Conservation (phyloP, 1,140 invertebrate genomes). For the Probaryconus sp. region DNA sequence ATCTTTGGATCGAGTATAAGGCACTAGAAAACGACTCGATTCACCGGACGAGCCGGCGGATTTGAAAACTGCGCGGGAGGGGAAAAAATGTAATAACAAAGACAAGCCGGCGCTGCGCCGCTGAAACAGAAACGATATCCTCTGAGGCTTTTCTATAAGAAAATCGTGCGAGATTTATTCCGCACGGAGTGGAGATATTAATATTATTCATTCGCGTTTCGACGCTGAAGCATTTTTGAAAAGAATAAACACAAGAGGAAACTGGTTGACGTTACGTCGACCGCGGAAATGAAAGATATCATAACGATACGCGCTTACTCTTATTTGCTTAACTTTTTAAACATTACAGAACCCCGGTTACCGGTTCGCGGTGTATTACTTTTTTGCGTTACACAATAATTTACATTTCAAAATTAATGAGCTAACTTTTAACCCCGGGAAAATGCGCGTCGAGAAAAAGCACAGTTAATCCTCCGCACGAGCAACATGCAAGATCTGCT, state of each 20-base stretch:
- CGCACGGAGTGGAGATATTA: slow-evolving; percentile 15
- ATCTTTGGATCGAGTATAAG: slow-evolving; percentile 40
- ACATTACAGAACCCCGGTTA: slow-evolving; percentile 4
- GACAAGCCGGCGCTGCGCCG: too few species aligned
- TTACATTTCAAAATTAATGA: slow-evolving; percentile 30
- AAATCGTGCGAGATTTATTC: slow-evolving; percentile 54
- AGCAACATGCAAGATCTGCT: slow-evolving; percentile 1
- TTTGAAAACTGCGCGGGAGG: too few species aligned
- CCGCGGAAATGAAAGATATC: slow-evolving; percentile 5
- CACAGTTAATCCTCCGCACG: too few species aligned
- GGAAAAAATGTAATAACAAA: too few species aligned
- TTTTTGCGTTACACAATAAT: slow-evolving; percentile 15
- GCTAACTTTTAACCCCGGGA: slow-evolving; percentile 11
- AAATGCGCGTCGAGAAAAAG: slow-evolving; percentile 1
- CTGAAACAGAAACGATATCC: slow-evolving; percentile 58
- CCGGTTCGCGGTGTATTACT: too few species aligned
- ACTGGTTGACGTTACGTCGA: slow-evolving; percentile 2
- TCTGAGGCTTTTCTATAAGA: slow-evolving; percentile 21
- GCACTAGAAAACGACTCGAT: not conserved
- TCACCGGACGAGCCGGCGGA: too few species aligned
- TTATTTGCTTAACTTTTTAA: slow-evolving; percentile 21
- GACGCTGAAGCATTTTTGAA: slow-evolving; percentile 12
- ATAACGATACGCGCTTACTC: slow-evolving; percentile 6
- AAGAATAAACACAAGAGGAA: slow-evolving; percentile 9
- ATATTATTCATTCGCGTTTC: slow-evolving; percentile 15